phyloP scores from a whole-genome alignment of 1,140 invertebrate species.

The Drosophila arizonae region DNA sequence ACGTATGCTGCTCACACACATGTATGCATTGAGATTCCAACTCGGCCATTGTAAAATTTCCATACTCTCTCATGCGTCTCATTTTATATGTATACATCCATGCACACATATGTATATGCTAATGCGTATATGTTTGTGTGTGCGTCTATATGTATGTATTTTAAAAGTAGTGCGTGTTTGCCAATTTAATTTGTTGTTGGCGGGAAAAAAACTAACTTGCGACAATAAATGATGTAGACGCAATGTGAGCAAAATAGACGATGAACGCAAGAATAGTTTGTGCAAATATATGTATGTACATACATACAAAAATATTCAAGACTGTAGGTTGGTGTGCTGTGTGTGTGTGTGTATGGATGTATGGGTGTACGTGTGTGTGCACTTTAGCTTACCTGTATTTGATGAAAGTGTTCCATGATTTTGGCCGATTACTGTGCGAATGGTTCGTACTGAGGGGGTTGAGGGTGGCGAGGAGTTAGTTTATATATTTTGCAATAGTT shows the following conservation, averaged over 20 bases:
- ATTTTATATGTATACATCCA: conserved; percentile 18
- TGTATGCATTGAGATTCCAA: conserved; percentile 33
- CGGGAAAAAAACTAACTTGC: conserved; percentile 52
- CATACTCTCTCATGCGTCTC: conserved; percentile 48
- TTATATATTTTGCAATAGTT: conserved; percentile 17
- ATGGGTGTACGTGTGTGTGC: conserved; percentile 23
- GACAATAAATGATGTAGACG: conserved; percentile 18
- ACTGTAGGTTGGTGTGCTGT: conserved; percentile 11
- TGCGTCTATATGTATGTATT: conserved; percentile 6
- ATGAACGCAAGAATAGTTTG: conserved; percentile 31
- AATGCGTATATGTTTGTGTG: background rate
- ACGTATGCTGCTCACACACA: background rate
- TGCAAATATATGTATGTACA: conserved; percentile 16
- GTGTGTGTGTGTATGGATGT: conserved; percentile 14
- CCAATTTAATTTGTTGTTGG: conserved; percentile 64
- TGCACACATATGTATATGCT: conserved; percentile 3
- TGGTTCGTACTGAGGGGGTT: conserved; percentile 16
- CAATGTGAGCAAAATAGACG: conserved; percentile 9
- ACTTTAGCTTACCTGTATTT: conserved; percentile 79
- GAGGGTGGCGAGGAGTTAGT: conserved; percentile 1
- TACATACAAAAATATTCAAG: conserved; percentile 2
- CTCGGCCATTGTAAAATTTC: conserved; percentile 53
- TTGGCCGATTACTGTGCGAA: conserved; percentile 23
- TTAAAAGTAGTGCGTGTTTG: conserved; percentile 31
- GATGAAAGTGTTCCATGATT: conserved; percentile 82